Conservation (phyloP, 2,888 invertebrate genomes). For the Trissolcus brochymenae region DNA sequence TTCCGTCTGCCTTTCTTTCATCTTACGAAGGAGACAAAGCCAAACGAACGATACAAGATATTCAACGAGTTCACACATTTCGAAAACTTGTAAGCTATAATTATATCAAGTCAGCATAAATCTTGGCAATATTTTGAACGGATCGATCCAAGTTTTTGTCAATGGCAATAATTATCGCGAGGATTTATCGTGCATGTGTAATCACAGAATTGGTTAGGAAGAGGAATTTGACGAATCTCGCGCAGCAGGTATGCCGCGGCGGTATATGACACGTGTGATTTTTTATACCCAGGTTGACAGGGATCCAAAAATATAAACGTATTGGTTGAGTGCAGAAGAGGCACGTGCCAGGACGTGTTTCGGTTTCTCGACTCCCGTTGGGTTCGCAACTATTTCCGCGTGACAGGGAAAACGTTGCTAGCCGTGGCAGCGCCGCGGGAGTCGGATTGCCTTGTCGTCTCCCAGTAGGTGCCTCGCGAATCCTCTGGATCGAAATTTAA, state of each 20-base stretch:
- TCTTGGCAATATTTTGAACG: slow-evolving; percentile 22
- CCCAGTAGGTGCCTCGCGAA: slow-evolving; percentile 67
- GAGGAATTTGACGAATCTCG: slow-evolving; percentile 46
- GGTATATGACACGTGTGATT: slow-evolving; percentile 47
- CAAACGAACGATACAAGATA: no score
- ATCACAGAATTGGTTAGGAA: slow-evolving; percentile 21
- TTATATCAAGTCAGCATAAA: slow-evolving; percentile 17
- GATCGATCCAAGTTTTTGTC: slow-evolving; percentile 15
- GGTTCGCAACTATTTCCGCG: slow-evolving; percentile 71
- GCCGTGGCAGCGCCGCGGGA: slow-evolving; percentile 68
- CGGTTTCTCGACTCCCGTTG: slow-evolving; percentile 67
- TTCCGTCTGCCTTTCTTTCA: no score
- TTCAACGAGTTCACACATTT: slow-evolving; percentile 8
- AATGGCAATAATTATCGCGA: slow-evolving; percentile 17
- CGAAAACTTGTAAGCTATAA: slow-evolving; percentile 19
- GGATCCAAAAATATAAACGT: slow-evolving; percentile 60
- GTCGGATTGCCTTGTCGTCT: slow-evolving; percentile 61
- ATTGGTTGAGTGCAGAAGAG: slow-evolving; percentile 55
- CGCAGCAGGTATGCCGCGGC: slow-evolving; percentile 39
- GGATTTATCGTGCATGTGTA: slow-evolving; percentile 26
- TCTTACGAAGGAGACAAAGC: no score
- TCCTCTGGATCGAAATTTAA: slow-evolving; percentile 37
- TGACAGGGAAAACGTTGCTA: slow-evolving; percentile 70
- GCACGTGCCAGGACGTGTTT: slow-evolving; percentile 66
- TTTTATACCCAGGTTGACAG: slow-evolving; percentile 60